Percentiles rank a stretch among this genome's conserved stretches.
Evolutionary conservation across 2,888 invertebrate genomes (phyloP).

Genomic region (Malachius bipustulatus): DNA sequence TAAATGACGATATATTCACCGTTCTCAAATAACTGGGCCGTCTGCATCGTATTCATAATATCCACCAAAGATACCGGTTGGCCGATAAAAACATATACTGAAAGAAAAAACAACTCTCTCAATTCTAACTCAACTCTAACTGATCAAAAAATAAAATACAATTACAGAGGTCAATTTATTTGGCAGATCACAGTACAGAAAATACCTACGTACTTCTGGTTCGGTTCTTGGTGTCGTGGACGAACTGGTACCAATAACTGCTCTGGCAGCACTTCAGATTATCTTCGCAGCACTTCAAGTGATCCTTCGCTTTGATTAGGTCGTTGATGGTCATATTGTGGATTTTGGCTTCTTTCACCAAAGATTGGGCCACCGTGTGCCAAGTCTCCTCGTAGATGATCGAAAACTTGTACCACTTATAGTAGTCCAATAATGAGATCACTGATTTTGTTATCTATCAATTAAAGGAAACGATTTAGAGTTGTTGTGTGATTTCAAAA

Average conservation of each 20-base stretch:
- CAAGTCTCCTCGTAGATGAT: constrained; percentile 74
- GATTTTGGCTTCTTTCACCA: constrained; percentile 62
- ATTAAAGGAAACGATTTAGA: constrained; percentile 19
- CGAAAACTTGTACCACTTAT: constrained; percentile 89
- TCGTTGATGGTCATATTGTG: constrained; percentile 79
- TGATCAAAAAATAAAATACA: too few species aligned
- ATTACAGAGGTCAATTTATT: too few species aligned
- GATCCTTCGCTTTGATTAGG: constrained; percentile 56
- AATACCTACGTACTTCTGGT: constrained; percentile 67
- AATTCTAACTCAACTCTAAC: too few species aligned
- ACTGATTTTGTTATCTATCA: constrained; percentile 86
- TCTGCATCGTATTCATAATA: constrained; percentile 87
- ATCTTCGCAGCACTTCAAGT: constrained; percentile 66
- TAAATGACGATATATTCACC: constrained; percentile 94
- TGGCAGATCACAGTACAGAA: background rate
- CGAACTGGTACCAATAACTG: constrained; percentile 71
- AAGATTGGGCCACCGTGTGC: constrained; percentile 69
- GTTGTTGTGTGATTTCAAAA: too few species aligned
- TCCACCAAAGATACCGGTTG: constrained; percentile 74
- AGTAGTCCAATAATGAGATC: constrained; percentile 78
- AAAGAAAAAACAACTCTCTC: constrained; percentile 37
- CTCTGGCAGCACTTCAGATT: constrained; percentile 64
- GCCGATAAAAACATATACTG: constrained; percentile 93
- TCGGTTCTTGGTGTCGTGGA: constrained; percentile 73
- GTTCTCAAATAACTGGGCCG: constrained; percentile 71